These are phyloP conservation scores for Pristionchus arcanus DNA, from an alignment of 2,888 invertebrate species.

Conservation along the genomic window DNA sequence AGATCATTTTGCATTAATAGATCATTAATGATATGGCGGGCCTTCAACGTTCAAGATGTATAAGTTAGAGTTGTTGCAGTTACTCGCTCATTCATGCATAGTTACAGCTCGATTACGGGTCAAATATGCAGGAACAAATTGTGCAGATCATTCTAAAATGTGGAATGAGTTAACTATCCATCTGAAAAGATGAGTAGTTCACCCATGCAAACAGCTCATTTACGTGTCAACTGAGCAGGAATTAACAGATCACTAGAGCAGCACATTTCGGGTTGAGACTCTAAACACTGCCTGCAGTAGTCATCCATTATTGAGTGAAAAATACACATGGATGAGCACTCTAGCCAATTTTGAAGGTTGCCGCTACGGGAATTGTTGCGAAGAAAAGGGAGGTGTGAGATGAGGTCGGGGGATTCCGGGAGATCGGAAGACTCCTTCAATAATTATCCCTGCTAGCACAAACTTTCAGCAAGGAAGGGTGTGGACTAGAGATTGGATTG, in stretches of 20 bases:
- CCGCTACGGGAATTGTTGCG: neutral
- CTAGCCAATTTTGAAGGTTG: neutral
- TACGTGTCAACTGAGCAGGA: neutral
- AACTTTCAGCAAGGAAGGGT: too few species aligned
- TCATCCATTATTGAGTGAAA: neutral
- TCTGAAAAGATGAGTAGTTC: too few species aligned
- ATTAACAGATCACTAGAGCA: conserved; percentile 1
- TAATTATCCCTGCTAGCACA: too few species aligned
- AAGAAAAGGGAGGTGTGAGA: neutral
- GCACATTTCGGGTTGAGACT: neutral
- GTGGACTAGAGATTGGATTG: too few species aligned
- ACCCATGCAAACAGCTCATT: too few species aligned
- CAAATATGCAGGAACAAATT: neutral
- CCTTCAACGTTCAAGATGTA: neutral
- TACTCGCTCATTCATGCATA: neutral
- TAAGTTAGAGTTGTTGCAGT: neutral
- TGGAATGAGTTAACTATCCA: too few species aligned
- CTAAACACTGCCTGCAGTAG: conserved; percentile 36
- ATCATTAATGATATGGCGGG: too few species aligned
- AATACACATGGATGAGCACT: neutral
- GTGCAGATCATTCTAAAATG: too few species aligned
- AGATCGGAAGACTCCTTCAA: neutral
- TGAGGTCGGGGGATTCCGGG: neutral
- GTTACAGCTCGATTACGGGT: neutral
- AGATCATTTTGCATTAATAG: too few species aligned